These are phyloP conservation scores for Alosa alosa DNA, from an alignment of 2,113 vertebrate genomes.

Conservation along the genomic window DNA sequence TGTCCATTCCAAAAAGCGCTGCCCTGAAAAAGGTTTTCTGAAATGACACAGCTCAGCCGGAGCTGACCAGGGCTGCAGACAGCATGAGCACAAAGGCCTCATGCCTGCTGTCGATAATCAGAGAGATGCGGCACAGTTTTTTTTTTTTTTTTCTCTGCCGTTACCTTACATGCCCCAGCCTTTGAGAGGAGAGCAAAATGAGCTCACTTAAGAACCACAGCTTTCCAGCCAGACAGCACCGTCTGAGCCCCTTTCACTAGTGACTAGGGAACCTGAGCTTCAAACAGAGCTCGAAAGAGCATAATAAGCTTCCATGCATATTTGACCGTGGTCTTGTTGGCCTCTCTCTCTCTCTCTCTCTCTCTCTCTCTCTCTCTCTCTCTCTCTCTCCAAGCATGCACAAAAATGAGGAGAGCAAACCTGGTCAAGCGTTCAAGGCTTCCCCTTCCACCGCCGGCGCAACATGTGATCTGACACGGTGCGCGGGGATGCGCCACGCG, in stretches of 20 bases:
- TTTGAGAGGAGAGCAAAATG: slow-evolving; percentile 33
- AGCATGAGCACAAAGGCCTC: not conserved
- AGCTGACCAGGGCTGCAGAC: not conserved
- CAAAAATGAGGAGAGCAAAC: not conserved
- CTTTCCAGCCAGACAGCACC: slow-evolving; percentile 28
- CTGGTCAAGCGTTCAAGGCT: slow-evolving; percentile 13
- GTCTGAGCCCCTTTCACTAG: slow-evolving; percentile 25
- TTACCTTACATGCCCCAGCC: slow-evolving; percentile 36
- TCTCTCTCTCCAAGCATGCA: not conserved
- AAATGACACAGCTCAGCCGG: not conserved
- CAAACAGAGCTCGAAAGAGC: slow-evolving; percentile 3
- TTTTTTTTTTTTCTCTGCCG: not conserved
- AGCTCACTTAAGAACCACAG: slow-evolving; percentile 18
- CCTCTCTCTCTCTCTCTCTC: not conserved
- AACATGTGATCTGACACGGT: not conserved
- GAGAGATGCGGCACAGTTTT: slow-evolving; percentile 17
- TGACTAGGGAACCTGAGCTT: not conserved
- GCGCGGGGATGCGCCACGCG: not conserved
- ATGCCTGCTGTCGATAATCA: not conserved
- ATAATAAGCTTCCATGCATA: not conserved
- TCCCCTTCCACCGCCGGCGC: not conserved
- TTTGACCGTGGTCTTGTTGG: not conserved
- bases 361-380: not conserved
- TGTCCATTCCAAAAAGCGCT: not conserved
- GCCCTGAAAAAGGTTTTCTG: not conserved